Base-by-base conservation (phyloP, 2,113 vertebrate species). In the Pimephales promelas region DNA sequence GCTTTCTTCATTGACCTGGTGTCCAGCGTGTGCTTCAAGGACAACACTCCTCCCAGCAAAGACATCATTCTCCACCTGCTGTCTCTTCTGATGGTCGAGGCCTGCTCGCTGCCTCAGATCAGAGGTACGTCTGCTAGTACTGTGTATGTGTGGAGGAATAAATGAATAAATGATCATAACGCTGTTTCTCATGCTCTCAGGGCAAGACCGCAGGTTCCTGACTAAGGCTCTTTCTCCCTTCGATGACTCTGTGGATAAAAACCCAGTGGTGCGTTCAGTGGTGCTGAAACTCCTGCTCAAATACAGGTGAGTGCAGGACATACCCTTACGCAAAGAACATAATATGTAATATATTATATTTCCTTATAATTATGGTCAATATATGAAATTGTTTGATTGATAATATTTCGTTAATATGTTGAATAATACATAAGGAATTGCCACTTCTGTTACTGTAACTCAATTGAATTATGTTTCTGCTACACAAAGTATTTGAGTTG, bases 281-380 rank as follows among this genome's bases (percentile, higher is more conserved):
- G 91, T 99, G 73, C 93, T 99, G 68, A 98, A 99, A 88, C 94
- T 98, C 36, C 95, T 99, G 49, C 84, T 99, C 52, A 98, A 99
- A 85, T 98, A 98, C 93, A 98, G 97, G 97, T 98, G 84, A 88
- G 88, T 82, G 0, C 5, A 1, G 10, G 3, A 0, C 16, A 49
- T 16, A 49, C 13, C 13, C 4, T 49, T 47, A 4, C 3, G n/a
- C 45, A 47, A 47, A 47, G 13, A 49, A 16, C 14, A 49, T 16
- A 49, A n/a, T n/a, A n/a, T n/a, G n/a, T n/a, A n/a, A n/a, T n/a
- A n/a, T n/a, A n/a, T n/a, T n/a, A n/a, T 49, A 49, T 49, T 10
- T 31, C 13, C 14, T 0, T 14, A 16, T 49, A 20, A 7, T 54
- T 54, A 54, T 54, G 49, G 18, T 54, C 18, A 54, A 18, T 54